Base-by-base conservation (phyloP, 2,888 invertebrate genomes). In the Lymantria monacha region DNA sequence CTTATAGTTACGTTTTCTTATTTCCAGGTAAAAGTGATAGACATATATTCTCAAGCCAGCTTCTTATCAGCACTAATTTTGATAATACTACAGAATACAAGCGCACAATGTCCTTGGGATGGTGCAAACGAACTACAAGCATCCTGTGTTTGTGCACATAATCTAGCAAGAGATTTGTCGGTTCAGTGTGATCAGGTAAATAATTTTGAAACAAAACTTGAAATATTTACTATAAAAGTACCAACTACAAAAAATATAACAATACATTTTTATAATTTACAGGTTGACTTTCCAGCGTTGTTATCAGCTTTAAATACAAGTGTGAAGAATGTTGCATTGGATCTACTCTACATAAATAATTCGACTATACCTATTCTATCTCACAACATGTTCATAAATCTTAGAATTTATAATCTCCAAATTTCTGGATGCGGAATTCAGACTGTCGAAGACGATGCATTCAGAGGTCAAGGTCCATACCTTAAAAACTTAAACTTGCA, bases 291-390 rank as follows among this genome's bases (percentile, higher is more conserved):
- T 81, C 85, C 93, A 43, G 92, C 93, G 61, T 92, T 98, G n/a
- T 80, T 97, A 66, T 87, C 93, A 51, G 95, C 96, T 30, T 90
- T 96, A 80, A 93, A 95, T 76, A 93, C 93, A 67, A 94, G 94
- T 87, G 93, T 95, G 15, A 91, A 92, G 59, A 91, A 92, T 63
- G 94, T 93, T 49, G 92, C 94, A 46, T 92, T 98, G 63, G 97
- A 97, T 83, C 92, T 97, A 60, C 93, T 98, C 38, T 97, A 97
- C 81, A 93, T 98, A 56, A 97, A 97, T 87, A 97, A 97, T 87
- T 96, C 97, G 47, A 95, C 96, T 33, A 93, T 97, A 46, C 92
- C 92, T 31, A 87, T 91, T 48, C 86, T 97, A 46, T 92, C 92
- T 44, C 94, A 95, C 70, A 93, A 93, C 57, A 93, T 95, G 59